phyloP scores from a whole-genome alignment of 2,113 vertebrate genomes.

The Paraplagusia blochii region DNA sequence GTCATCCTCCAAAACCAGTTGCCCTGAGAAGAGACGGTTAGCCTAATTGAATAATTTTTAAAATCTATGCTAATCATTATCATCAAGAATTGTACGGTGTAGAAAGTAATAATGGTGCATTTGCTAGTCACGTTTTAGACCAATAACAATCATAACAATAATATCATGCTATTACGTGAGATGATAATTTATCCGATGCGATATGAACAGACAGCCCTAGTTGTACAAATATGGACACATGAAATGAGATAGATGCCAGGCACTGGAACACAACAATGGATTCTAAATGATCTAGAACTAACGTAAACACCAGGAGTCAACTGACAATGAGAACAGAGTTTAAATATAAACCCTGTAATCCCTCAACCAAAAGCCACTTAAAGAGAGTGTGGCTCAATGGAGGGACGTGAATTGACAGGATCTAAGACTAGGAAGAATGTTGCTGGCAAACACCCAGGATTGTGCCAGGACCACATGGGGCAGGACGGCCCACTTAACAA shows the following conservation, averaged over 20 bases:
- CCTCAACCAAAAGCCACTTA: conserved; percentile 48
- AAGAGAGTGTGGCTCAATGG: conserved; percentile 22
- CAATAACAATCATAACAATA: no score
- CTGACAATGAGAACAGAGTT: conserved; percentile 33
- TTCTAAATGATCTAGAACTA: conserved; percentile 19
- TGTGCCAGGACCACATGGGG: conserved; percentile 22
- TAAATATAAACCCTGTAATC: conserved; percentile 62
- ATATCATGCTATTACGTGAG: no score
- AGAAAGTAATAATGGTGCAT: no score
- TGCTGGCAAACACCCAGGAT: conserved; percentile 33
- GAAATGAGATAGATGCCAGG: conserved; percentile 21
- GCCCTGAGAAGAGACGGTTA: no score
- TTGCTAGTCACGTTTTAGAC: no score
- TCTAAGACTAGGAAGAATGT: conserved; percentile 27
- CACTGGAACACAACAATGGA: conserved; percentile 19
- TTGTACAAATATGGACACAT: conserved; percentile 9
- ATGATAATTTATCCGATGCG: no score
- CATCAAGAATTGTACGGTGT: no score
- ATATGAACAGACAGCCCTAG: no score
- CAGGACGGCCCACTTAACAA: not conserved
- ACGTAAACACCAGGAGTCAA: conserved; percentile 22
- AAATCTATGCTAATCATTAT: no score
- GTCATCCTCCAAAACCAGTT: no score
- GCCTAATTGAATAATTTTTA: no score
- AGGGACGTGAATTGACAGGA: conserved; percentile 14